Conservation (phyloP, 2,797 vertebrate genomes). For the Leptoclinus maculatus region DNA sequence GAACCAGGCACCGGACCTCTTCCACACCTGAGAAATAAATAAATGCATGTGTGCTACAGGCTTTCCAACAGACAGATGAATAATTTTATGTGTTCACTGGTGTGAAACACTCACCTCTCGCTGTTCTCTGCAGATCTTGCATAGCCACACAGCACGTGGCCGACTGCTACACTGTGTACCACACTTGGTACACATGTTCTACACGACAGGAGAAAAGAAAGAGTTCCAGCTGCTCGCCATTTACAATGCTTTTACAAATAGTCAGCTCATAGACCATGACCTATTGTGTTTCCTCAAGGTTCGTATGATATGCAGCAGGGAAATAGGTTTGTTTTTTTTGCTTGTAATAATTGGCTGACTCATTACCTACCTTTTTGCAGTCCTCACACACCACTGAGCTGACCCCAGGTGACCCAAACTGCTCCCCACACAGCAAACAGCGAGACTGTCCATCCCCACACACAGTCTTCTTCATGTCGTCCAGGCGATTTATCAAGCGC, state of each 20-base stretch:
- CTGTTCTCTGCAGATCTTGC: conserved; percentile 98
- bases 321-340: neutral
- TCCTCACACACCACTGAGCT: conserved; percentile 96
- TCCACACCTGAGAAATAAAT: conserved; percentile 91
- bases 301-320: conserved; percentile 1
- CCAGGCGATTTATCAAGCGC: conserved; percentile 93
- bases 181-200: conserved; percentile 97
- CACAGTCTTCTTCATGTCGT: conserved; percentile 94
- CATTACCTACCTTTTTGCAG: conserved; percentile 93
- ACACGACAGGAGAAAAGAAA: conserved; percentile 51
- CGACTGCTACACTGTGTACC: conserved; percentile 91
- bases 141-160: conserved; percentile 93
- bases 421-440: conserved; percentile 96
- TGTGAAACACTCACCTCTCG: conserved; percentile 89
- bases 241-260: conserved; percentile 11
- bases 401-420: conserved; percentile 89
- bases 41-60: neutral
- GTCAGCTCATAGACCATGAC: neutral
- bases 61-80: neutral
- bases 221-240: conserved; percentile 22
- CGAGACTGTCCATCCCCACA: conserved; percentile 93
- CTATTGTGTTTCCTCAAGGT: conserved; percentile 10
- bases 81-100: neutral
- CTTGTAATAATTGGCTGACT: conserved; percentile 19
- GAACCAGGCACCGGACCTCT: conserved; percentile 98